Evolutionary conservation across 2,113 vertebrate genomes (phyloP).

Genomic region (Vulpes lagopus): DNA sequence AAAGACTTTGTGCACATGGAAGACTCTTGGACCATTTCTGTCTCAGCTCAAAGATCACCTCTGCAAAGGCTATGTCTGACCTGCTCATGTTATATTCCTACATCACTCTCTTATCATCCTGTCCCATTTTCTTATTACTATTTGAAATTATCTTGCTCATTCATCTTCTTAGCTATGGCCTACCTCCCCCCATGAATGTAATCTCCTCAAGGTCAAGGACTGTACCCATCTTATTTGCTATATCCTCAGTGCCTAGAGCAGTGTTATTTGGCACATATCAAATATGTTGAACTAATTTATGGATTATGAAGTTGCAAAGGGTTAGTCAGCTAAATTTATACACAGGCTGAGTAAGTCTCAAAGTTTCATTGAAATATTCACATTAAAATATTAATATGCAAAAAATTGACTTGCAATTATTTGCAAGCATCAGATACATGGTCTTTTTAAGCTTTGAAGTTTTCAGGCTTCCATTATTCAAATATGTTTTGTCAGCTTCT

Average conservation of each 20-base stretch:
- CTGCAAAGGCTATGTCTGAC: not conserved
- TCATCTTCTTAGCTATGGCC: not conserved
- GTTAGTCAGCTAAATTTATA: not conserved
- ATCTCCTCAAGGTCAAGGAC: not conserved
- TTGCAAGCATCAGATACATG: not conserved
- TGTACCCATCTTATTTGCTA: not conserved
- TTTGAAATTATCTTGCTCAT: not conserved
- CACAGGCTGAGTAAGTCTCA: not conserved
- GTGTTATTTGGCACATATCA: not conserved
- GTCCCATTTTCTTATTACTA: not conserved
- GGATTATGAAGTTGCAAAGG: not conserved
- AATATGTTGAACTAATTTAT: slow-evolving; percentile 8
- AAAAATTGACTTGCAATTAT: slow-evolving; percentile 18
- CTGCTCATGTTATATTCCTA: not conserved
- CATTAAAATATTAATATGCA: not conserved
- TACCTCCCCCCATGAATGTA: not conserved
- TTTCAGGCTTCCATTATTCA: slow-evolving; percentile 2
- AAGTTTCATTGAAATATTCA: slow-evolving; percentile 23
- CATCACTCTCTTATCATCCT: not conserved
- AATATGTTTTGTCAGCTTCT: not conserved
- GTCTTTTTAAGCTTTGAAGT: not conserved
- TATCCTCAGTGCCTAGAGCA: not conserved
- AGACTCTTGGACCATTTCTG: not conserved
- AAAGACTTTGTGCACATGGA: not conserved
- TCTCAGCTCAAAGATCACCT: not conserved